A percentile compares a stretch with the other conserved stretches of the same genome.
Conservation (phyloP, 2,888 invertebrate species). For the Pasiphila rectangulata region DNA sequence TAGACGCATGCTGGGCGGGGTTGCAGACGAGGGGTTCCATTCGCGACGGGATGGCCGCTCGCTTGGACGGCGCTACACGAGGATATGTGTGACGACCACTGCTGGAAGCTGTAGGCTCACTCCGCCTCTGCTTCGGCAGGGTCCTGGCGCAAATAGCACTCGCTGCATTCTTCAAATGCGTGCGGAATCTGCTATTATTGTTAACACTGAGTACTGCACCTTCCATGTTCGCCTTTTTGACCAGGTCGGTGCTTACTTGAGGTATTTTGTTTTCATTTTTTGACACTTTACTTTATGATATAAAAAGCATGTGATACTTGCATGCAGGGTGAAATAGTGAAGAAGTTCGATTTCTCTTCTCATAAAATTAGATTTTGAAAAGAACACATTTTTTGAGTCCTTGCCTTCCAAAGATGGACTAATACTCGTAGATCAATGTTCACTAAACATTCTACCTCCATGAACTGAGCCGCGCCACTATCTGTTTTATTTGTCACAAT, state of each 20-base stretch:
- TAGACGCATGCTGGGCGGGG: slow-evolving; percentile 40
- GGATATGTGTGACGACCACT: slow-evolving; percentile 69
- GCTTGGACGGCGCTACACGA: slow-evolving; percentile 61
- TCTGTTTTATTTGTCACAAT: slow-evolving; percentile 24
- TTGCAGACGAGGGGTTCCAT: slow-evolving; percentile 61
- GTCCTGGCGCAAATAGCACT: slow-evolving; percentile 72
- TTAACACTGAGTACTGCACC: slow-evolving; percentile 76
- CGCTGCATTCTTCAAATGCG: slow-evolving; percentile 73
- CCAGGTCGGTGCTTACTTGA: slow-evolving; percentile 43
- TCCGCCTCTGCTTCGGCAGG: slow-evolving; percentile 71
- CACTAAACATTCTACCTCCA: slow-evolving; percentile 32
- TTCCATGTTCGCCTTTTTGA: slow-evolving; percentile 60
- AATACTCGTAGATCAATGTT: slow-evolving; percentile 19
- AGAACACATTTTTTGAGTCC: slow-evolving; percentile 25
- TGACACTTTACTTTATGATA: slow-evolving; percentile 34
- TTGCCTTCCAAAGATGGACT: slow-evolving; percentile 18
- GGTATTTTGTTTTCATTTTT: slow-evolving; percentile 63
- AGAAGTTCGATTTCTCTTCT: slow-evolving; percentile 4
- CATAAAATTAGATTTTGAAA: slow-evolving; percentile 24
- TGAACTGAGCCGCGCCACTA: slow-evolving; percentile 27
- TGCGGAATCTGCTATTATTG: slow-evolving; percentile 67
- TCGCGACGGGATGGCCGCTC: slow-evolving; percentile 61
- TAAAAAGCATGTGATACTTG: slow-evolving; percentile 17
- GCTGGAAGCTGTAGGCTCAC: slow-evolving; percentile 51
- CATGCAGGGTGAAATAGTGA: not conserved